A percentile compares a stretch with the other conserved stretches of the same genome.
These are phyloP conservation scores for Protonibea diacanthus DNA, from an alignment of 2,797 vertebrate species.

Conservation along the genomic window DNA sequence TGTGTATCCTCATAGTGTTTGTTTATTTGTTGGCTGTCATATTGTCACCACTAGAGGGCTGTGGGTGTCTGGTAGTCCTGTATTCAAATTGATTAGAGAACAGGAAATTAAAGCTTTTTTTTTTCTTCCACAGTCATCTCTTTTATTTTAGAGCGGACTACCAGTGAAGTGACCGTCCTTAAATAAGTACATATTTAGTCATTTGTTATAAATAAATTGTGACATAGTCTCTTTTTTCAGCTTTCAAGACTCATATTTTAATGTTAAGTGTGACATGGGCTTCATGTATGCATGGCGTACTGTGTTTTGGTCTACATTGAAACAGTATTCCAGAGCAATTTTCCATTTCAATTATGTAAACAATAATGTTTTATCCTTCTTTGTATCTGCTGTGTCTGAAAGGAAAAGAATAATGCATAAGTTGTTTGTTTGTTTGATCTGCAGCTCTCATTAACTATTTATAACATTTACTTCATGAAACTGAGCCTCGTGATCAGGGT, in stretches of 20 bases:
- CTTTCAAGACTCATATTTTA: neutral
- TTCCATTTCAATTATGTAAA: neutral
- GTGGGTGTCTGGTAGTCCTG: neutral
- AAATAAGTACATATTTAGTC: neutral
- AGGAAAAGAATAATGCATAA: neutral
- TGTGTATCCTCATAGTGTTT: neutral
- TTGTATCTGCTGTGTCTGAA: neutral
- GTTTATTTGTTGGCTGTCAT: neutral
- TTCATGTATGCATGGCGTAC: neutral
- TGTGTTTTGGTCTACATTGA: neutral
- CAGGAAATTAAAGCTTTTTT: neutral
- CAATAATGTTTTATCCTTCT: neutral
- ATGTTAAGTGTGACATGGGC: neutral
- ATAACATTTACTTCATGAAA: neutral
- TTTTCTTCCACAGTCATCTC: neutral
- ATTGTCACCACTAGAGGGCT: conserved; percentile 29
- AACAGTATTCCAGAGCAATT: neutral
- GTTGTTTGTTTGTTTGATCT: neutral
- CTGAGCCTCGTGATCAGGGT: neutral
- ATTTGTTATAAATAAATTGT: neutral
- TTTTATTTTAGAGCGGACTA: neutral
- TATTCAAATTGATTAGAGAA: neutral
- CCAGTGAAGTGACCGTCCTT: neutral
- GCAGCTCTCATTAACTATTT: neutral
- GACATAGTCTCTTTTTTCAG: neutral